Evolutionary conservation across 2,113 vertebrate genomes (phyloP).

Genomic region (Mormyrus lacerda): DNA sequence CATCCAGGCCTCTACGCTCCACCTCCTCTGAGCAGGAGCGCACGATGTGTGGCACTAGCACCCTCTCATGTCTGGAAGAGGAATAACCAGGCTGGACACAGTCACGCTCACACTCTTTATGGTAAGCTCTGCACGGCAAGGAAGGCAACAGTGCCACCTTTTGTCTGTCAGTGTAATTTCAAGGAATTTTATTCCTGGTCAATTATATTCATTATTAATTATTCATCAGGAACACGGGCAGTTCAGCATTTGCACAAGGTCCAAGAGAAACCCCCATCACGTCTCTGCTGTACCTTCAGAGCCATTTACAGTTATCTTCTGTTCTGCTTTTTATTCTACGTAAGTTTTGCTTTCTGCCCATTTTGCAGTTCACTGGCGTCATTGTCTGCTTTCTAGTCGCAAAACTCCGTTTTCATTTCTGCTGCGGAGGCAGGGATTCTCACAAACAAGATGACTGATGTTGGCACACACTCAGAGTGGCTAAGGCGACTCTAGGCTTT

Average conservation of each 20-base stretch:
- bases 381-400: neutral
- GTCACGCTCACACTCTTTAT: neutral
- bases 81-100: neutral
- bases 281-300: neutral
- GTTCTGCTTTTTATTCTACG: constrained; percentile 16
- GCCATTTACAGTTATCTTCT: neutral
- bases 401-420: neutral
- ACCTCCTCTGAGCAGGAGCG: constrained; percentile 60
- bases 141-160: neutral
- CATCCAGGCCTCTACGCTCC: constrained; percentile 56
- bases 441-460: neutral
- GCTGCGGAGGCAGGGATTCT: neutral
- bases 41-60: constrained; percentile 59
- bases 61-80: constrained; percentile 53
- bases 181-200: no score
- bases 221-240: neutral
- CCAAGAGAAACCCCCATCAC: neutral
- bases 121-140: neutral
- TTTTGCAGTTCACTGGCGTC: neutral
- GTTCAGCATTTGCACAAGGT: neutral
- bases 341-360: neutral
- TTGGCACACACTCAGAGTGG: neutral
- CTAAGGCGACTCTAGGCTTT: neutral
- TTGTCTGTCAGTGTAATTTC: constrained; percentile 1
- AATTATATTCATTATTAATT: neutral